Percentiles rank a stretch among this genome's conserved stretches.
Evolutionary conservation across 1,140 invertebrate species (phyloP).

Genomic region (Muscidifurax raptorellus): DNA sequence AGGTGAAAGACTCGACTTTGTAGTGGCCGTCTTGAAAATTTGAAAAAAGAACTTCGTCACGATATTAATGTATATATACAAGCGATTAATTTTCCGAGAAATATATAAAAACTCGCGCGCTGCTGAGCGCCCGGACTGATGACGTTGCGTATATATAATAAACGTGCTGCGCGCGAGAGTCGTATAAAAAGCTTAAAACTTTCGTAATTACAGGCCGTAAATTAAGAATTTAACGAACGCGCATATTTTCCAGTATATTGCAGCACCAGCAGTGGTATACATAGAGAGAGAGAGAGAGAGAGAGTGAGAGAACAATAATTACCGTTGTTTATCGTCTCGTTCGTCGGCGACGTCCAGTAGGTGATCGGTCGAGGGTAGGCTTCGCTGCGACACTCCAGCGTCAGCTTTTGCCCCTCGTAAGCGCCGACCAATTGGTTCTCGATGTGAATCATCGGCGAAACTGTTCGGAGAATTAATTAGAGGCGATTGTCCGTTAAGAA

Average conservation of each 20-base stretch:
- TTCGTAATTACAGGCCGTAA: not conserved
- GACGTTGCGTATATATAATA: too few species aligned
- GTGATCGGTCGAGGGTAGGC: slow-evolving; percentile 78
- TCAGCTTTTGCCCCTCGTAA: slow-evolving; percentile 75
- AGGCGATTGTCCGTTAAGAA: not conserved
- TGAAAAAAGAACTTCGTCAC: slow-evolving; percentile 11
- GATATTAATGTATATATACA: not conserved
- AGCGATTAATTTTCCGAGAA: too few species aligned
- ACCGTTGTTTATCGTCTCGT: slow-evolving; percentile 72
- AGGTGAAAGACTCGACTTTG: slow-evolving; percentile 73
- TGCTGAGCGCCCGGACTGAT: too few species aligned
- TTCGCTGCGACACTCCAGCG: slow-evolving; percentile 79
- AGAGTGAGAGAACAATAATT: slow-evolving; percentile 10
- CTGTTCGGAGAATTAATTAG: slow-evolving; percentile 60
- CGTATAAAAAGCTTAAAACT: not conserved
- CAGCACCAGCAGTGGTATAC: too few species aligned
- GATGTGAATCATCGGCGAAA: slow-evolving; percentile 77
- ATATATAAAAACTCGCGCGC: too few species aligned
- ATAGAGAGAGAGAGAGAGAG: too few species aligned
- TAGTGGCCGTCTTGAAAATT: slow-evolving; percentile 74
- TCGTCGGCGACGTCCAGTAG: slow-evolving; percentile 76
- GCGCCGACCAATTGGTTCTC: slow-evolving; percentile 78
- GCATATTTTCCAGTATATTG: not conserved
- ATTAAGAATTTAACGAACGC: not conserved
- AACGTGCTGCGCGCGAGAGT: too few species aligned